Evolutionary conservation across 2,113 vertebrate species (phyloP), one percentile per base, ranked within the genome.

Genomic region (Oryzias woworae): DNA sequence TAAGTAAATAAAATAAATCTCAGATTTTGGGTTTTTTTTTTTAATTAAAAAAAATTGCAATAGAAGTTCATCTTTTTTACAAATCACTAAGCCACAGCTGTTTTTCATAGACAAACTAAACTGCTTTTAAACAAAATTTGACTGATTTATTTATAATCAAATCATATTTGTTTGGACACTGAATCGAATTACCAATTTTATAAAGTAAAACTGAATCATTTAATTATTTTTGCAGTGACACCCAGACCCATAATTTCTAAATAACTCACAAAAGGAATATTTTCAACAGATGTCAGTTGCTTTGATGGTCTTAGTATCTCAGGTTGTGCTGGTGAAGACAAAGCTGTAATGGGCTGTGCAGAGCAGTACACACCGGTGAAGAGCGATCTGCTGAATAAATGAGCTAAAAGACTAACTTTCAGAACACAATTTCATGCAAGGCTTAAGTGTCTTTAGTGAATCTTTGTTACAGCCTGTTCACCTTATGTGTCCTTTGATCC

Each of bases 361-460:
- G 42, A 14, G 50, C 41, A 59, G 61, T 2, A 36, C 58, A 62
- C 47, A n/a, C 44, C 18, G 26, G 58, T 56, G 66, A 73, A 76
- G 53, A 26, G 44, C 62, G 69, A 76, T 74, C 69, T 83, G 83
- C 83, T 82, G 85, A 82, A 63, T 73, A 73, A 78, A 78, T 69
- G 63, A 58, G 51, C 77, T 8, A 5, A 60, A 59, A 59, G 58
- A 47, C 51, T 77, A 69, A 62, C 68, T 63, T 85, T 83, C 85
- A 86, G 82, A 83, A 66, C 80, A 73, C 58, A 5, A 18, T 69
- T 26, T 56, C 60, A 61, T 69, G 52, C 31, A 17, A 45, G 52
- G 49, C 65, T 66, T 75, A 66, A 42, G 28, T 44, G 65, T 54
- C 54, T 56, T 58, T 62, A 55, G 14, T 71, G 63, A 67, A 5